Evolutionary conservation across 1,140 invertebrate genomes (phyloP).

Genomic region (Caenorhabditis inopinata): DNA sequence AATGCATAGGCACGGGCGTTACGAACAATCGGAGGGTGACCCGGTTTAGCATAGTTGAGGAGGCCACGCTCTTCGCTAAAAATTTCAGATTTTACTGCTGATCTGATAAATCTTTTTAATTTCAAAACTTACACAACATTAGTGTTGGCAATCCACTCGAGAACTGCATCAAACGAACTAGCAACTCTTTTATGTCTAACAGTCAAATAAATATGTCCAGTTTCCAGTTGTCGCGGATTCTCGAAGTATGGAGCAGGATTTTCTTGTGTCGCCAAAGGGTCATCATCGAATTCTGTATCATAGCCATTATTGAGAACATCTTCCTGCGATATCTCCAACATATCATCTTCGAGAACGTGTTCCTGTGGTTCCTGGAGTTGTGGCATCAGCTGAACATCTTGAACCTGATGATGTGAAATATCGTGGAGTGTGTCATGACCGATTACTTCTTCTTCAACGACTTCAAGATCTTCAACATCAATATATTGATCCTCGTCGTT

Average conservation of each 20-base stretch:
- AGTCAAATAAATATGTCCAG: conserved; percentile 39
- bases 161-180: not conserved
- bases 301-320: conserved; percentile 36
- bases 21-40: conserved; percentile 34
- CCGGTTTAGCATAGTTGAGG: conserved; percentile 25
- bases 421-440: not conserved
- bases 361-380: not conserved
- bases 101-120: too few species aligned
- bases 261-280: conserved; percentile 19
- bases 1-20: conserved; percentile 40
- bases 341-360: not conserved
- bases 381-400: not conserved
- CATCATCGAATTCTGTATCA: conserved; percentile 42
- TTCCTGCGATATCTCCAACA: conserved; percentile 11
- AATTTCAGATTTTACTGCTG: too few species aligned
- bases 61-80: conserved; percentile 40
- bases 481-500: not conserved
- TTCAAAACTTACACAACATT: conserved; percentile 38
- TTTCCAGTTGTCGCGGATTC: conserved; percentile 18
- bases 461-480: conserved; percentile 36
- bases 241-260: conserved; percentile 24
- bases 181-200: conserved; percentile 31
- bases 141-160: conserved; percentile 37
- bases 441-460: conserved; percentile 27
- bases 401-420: not conserved